Percentiles rank a stretch among this genome's conserved stretches.
These are phyloP conservation scores for Lampropteryx suffumata DNA, from an alignment of 2,888 invertebrate genomes.

Conservation along the genomic window DNA sequence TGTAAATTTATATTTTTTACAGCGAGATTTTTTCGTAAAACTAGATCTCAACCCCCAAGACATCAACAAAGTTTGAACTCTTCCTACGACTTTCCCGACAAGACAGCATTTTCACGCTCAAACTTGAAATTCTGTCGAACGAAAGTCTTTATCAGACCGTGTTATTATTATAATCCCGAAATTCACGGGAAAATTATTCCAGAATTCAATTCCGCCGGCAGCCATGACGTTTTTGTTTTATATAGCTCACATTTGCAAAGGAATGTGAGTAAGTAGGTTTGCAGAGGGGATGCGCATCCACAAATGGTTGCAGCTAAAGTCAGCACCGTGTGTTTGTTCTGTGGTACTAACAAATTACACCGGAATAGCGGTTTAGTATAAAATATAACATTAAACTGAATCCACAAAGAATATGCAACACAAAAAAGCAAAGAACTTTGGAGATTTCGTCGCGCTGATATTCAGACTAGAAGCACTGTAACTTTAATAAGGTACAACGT, in stretches of 20 bases:
- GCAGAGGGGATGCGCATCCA: constrained; percentile 47
- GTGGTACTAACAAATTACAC: constrained; percentile 49
- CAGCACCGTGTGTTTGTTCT: constrained; percentile 45
- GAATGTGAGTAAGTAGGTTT: constrained; percentile 51
- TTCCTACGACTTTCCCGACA: constrained; percentile 4
- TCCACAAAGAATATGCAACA: constrained; percentile 26
- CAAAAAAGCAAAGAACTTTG: constrained; percentile 24
- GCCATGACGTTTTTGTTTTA: constrained; percentile 35
- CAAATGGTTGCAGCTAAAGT: constrained; percentile 50
- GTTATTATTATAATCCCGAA: constrained; percentile 17
- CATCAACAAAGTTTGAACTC: constrained; percentile 6
- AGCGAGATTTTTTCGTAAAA: background rate
- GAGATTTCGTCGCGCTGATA: constrained; percentile 31
- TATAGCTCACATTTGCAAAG: constrained; percentile 44
- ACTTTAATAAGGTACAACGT: constrained; percentile 35
- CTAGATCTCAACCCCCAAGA: constrained; percentile 5
- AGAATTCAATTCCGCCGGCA: constrained; percentile 16
- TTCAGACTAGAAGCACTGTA: constrained; percentile 17
- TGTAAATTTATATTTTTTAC: no score
- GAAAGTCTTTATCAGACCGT: constrained; percentile 9
- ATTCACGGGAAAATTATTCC: constrained; percentile 18
- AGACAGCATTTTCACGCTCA: constrained; percentile 13
- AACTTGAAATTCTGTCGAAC: constrained; percentile 8
- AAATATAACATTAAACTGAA: constrained; percentile 37
- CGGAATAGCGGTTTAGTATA: constrained; percentile 39